Conservation (phyloP, 1,140 invertebrate genomes). For the Myzus persicae region DNA sequence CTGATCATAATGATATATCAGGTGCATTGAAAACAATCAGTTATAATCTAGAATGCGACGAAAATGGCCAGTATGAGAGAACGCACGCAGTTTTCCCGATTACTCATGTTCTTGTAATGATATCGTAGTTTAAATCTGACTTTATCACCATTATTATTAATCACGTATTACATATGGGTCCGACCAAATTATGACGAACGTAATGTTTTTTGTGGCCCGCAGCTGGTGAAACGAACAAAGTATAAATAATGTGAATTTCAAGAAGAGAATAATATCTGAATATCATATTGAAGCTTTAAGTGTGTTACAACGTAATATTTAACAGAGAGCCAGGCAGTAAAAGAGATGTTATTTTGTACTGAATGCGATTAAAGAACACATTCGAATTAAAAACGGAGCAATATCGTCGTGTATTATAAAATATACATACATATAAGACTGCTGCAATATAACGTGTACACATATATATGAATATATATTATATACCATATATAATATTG, state of each 20-base stretch:
- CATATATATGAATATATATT: too few species aligned
- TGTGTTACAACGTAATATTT: neutral
- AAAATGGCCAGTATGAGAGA: neutral
- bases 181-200: neutral
- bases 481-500: neutral
- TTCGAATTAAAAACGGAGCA: slow-evolving; percentile 28
- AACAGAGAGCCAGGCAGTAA: neutral
- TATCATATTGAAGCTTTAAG: neutral
- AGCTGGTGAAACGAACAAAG: neutral
- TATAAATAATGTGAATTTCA: neutral
- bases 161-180: neutral
- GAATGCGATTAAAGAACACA: slow-evolving; percentile 27
- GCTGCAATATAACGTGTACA: neutral
- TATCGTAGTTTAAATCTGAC: neutral
- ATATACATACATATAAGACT: neutral
- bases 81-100: neutral
- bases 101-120: neutral
- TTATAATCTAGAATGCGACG: neutral
- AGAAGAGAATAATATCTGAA: neutral
- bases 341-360: neutral
- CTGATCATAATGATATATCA: too few species aligned
- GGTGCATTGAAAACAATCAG: neutral
- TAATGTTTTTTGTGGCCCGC: neutral
- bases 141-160: neutral
- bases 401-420: neutral